Conservation (phyloP, 2,113 vertebrate genomes). For the Neofelis nebulosa region DNA sequence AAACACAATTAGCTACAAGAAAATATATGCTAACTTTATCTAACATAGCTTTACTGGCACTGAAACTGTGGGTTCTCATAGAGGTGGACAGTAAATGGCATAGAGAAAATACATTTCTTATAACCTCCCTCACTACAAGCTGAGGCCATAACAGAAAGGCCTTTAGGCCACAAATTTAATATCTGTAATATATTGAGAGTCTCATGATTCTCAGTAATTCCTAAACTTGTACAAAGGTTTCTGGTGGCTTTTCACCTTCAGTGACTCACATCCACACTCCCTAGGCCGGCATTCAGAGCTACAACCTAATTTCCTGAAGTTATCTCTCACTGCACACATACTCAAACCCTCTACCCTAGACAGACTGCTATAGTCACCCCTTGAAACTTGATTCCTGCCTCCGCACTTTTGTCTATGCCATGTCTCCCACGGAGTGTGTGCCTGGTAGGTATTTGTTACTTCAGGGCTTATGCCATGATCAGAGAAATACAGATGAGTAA, state of each 20-base stretch:
- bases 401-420: neutral
- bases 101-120: neutral
- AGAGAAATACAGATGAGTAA: neutral
- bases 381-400: neutral
- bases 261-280: neutral
- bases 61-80: neutral
- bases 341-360: neutral
- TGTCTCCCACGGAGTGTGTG: neutral
- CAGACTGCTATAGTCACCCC: neutral
- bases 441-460: neutral
- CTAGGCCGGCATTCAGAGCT: neutral
- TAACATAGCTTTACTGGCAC: neutral
- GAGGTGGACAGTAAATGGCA: neutral
- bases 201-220: neutral
- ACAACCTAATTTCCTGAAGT: neutral
- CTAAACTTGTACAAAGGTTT: slow-evolving; percentile 21
- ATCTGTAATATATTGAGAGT: neutral
- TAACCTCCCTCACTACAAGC: neutral
- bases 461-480: neutral
- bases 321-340: neutral
- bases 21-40: neutral
- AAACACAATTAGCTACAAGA: neutral
- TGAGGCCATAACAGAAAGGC: neutral
- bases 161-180: neutral
- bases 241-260: neutral